A percentile compares a stretch with the other conserved stretches of the same genome.
Conservation (phyloP, 2,797 vertebrate genomes). For the Smutsia gigantea region DNA sequence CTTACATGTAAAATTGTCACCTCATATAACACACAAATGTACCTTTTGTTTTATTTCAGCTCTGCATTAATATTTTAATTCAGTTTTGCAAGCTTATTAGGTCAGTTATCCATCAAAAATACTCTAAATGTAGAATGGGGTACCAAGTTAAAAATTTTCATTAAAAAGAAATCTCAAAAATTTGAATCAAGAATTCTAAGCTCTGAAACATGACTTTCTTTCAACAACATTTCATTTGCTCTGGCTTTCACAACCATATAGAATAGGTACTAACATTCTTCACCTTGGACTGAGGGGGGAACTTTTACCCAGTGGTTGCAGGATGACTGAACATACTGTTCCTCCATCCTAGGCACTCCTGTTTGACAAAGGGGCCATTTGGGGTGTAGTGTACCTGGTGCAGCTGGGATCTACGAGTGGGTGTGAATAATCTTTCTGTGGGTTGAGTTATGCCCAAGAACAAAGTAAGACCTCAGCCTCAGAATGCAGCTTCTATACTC, state of each 20-base stretch:
- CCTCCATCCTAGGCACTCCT: constrained; percentile 71
- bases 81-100: background rate
- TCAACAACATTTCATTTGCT: constrained; percentile 22
- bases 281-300: constrained; percentile 78
- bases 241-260: background rate
- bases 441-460: constrained; percentile 80
- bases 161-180: constrained; percentile 32
- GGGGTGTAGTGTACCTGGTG: constrained; percentile 70
- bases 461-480: constrained; percentile 82
- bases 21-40: background rate
- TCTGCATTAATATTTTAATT: background rate
- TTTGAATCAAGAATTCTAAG: constrained; percentile 31
- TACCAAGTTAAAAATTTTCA: background rate
- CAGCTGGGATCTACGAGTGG: constrained; percentile 53
- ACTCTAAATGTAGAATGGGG: background rate
- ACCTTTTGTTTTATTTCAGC: constrained; percentile 33
- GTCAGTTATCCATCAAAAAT: background rate
- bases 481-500: constrained; percentile 87
- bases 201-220: constrained; percentile 13
- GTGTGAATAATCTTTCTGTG: constrained; percentile 87
- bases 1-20: background rate
- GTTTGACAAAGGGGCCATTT: constrained; percentile 86
- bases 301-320: constrained; percentile 81
- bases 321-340: constrained; percentile 82
- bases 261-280: constrained; percentile 68